Conservation (phyloP, 1,140 invertebrate genomes). For the Drosophila parabipectinata region DNA sequence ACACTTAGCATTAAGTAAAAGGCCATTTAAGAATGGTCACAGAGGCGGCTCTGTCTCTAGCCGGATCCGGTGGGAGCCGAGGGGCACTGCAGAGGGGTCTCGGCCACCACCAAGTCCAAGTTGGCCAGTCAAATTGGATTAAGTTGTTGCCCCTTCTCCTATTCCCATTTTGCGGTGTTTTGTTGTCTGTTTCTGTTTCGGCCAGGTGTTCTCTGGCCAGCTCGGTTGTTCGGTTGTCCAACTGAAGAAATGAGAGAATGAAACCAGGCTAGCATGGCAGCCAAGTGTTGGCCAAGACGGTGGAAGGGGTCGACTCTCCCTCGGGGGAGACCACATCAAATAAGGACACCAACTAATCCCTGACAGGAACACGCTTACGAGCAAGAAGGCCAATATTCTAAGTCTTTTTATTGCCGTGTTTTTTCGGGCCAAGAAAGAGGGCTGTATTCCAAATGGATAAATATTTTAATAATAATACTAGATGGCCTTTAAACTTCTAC, state of each 20-base stretch:
- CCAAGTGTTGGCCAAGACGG: neutral
- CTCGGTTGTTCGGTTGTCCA: neutral
- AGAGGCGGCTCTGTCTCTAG: no score
- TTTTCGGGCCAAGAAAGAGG: neutral
- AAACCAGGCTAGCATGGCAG: neutral
- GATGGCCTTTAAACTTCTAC: neutral
- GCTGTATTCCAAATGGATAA: neutral
- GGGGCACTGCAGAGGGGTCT: neutral
- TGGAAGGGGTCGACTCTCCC: neutral
- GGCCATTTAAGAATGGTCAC: conserved; percentile 70
- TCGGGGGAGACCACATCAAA: conserved; percentile 11
- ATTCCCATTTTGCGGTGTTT: conserved; percentile 2
- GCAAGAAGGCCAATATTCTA: neutral
- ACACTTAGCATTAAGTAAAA: conserved; percentile 78
- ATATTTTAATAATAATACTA: neutral
- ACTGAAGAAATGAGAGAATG: neutral
- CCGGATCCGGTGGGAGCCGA: neutral
- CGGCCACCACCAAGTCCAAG: conserved; percentile 19
- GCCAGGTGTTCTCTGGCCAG: neutral
- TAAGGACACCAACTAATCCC: conserved; percentile 28
- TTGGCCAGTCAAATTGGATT: conserved; percentile 77
- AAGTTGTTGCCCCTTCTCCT: conserved; percentile 64
- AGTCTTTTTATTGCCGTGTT: neutral
- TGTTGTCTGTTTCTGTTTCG: neutral
- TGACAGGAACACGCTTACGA: conserved; percentile 4